Base-by-base conservation (phyloP, 1,140 invertebrate species). In the Amphibalanus amphitrite region DNA sequence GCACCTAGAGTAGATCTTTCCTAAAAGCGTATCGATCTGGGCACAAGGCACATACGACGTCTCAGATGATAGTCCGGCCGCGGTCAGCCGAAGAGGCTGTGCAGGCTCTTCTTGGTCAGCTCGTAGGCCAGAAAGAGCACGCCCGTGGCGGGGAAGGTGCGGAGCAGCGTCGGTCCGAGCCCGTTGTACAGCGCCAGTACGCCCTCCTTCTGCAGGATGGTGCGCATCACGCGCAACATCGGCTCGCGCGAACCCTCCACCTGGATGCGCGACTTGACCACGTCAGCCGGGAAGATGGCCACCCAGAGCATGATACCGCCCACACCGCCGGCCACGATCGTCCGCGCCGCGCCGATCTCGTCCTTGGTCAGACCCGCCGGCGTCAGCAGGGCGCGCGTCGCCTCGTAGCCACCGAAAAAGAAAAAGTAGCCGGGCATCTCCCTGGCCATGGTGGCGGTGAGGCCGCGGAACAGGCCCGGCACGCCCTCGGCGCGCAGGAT, bases 381-480 rank as follows among this genome's bases (percentile, higher is more conserved):
- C 33, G 88, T 85, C 3, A 95, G 78, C 0, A 92, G 71, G 74
- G 84, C 82, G 47, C 90, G 81, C 28, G 83, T 86, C 72, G 89
- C 84, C 84, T 99, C 97, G 83, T 99, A 99, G 72, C 91, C 93
- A 29, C 95, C 97, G 82, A 99, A 87, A 78, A 99, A 99, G 79
- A 93, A 95, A 79, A 98, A 98, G 82, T 99, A 99, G 13, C 97
- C 96, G 0, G 96, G 96, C 91, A 98, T 97, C 84, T 99, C 97
- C 76, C 97, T 84, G 73, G 89, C 88, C 76, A 99, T 88, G 0
- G 97, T 99, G 0, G 95, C 89, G 0, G 88, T 87, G 13, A 99
- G 82, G 13, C 97, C 97, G 75, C 87, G 85, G 79, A 93, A 98
- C 69, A 99, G 82, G 26, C 95, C 95, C 71, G 80, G 81, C 71